Conservation (phyloP, 1,140 invertebrate genomes). For the Tigriopus japonicus region DNA sequence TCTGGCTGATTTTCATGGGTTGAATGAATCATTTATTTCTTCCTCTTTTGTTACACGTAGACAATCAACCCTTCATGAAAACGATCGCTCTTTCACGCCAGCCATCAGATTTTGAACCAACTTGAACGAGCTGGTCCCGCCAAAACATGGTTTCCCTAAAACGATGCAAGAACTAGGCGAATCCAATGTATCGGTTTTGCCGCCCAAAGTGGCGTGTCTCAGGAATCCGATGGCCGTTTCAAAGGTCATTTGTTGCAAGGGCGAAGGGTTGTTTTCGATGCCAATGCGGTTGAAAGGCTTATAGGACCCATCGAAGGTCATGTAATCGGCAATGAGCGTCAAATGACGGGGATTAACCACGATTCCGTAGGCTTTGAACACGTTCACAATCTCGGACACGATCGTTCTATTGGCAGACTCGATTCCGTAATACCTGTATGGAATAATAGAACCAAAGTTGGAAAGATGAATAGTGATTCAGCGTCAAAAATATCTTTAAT, state of each 20-base stretch:
- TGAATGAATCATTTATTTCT: too few relatives aligned
- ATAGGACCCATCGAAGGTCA: conserved; percentile 83
- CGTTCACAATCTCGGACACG: conserved; percentile 32
- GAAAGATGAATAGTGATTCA: not conserved
- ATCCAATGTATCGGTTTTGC: conserved; percentile 21
- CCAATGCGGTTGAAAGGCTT: conserved; percentile 73
- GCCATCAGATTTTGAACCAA: conserved; percentile 1
- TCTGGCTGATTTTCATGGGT: too few relatives aligned
- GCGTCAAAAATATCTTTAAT: too few relatives aligned
- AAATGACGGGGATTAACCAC: conserved; percentile 83
- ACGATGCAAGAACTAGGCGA: conserved; percentile 6
- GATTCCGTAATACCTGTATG: conserved; percentile 66
- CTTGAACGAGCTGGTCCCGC: conserved; percentile 4
- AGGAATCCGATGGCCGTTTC: conserved; percentile 79
- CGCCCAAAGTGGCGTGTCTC: conserved; percentile 48
- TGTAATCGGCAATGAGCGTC: conserved; percentile 83
- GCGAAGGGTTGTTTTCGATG: conserved; percentile 67
- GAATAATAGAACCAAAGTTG: not conserved
- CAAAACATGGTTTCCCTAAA: not conserved
- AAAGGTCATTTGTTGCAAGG: conserved; percentile 94
- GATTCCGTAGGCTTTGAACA: conserved; percentile 86
- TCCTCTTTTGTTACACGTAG: too few relatives aligned
- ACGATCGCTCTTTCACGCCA: not conserved
- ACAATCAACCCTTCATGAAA: too few relatives aligned
- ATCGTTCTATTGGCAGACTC: conserved; percentile 83